Evolutionary conservation across 2,113 vertebrate genomes (phyloP).

Genomic region (Balaenoptera acutorostrata): DNA sequence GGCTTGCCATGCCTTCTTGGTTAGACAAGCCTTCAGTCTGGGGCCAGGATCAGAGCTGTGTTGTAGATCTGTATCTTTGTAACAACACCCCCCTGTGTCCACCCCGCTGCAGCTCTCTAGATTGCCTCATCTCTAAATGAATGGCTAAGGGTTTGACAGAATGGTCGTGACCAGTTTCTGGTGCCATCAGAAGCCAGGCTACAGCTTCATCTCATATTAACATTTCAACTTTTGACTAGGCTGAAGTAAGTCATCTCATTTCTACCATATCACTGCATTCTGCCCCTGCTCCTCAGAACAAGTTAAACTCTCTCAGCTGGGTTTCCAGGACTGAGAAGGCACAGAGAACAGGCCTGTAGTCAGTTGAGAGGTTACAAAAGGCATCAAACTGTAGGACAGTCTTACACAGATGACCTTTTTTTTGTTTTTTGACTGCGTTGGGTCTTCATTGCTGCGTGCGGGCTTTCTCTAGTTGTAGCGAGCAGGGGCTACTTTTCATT

Average conservation of each 20-base stretch:
- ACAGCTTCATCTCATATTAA: not conserved
- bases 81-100: not conserved
- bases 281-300: not conserved
- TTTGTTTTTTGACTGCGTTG: too few species aligned
- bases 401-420: not conserved
- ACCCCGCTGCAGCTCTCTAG: not conserved
- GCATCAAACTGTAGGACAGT: not conserved
- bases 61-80: not conserved
- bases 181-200: not conserved
- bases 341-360: not conserved
- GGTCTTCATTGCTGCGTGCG: too few species aligned
- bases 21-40: not conserved
- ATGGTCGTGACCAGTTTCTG: not conserved
- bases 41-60: not conserved
- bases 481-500: too few species aligned
- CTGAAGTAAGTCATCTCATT: not conserved
- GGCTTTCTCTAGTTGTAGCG: too few species aligned
- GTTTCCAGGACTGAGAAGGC: not conserved
- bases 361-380: not conserved
- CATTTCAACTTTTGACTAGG: not conserved
- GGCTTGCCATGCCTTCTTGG: not conserved
- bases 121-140: not conserved
- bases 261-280: not conserved
- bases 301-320: not conserved
- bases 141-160: not conserved